phyloP scores from a whole-genome alignment of 1,140 invertebrate genomes.

The Danaus melanippus region DNA sequence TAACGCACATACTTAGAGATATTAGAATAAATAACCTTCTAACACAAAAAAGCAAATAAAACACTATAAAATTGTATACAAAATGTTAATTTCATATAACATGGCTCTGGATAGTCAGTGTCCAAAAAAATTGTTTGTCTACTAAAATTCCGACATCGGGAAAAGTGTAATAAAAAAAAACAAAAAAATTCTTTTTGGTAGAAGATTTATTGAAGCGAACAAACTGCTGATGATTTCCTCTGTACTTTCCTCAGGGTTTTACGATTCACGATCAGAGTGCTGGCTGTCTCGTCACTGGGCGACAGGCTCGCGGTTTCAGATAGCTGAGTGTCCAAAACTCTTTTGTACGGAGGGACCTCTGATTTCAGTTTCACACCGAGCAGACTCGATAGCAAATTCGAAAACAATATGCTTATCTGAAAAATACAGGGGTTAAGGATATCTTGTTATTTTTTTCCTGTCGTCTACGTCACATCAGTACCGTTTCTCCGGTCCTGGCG shows the following conservation, averaged over 20 bases:
- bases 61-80: too few relatives aligned
- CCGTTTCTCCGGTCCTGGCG: conserved; percentile 91
- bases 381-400: conserved; percentile 47
- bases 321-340: conserved; percentile 16
- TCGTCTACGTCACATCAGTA: conserved; percentile 38
- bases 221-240: conserved; percentile 59
- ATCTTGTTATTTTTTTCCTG: too few relatives aligned
- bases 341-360: conserved; percentile 18
- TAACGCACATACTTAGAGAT: too few relatives aligned
- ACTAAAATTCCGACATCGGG: too few relatives aligned
- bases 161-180: too few relatives aligned
- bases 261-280: conserved; percentile 58
- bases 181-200: too few relatives aligned
- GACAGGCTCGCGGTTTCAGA: conserved; percentile 8
- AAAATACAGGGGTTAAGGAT: conserved; percentile 17
- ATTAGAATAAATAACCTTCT: not conserved
- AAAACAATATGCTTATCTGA: conserved; percentile 56
- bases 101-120: too few relatives aligned
- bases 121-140: too few relatives aligned
- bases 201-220: conserved; percentile 51
- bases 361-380: conserved; percentile 40
- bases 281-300: conserved; percentile 22
- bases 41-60: too few relatives aligned
- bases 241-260: conserved; percentile 55
- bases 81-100: too few relatives aligned